phyloP scores from a whole-genome alignment of 2,888 invertebrate genomes.

The Opisthograptis luteolata region DNA sequence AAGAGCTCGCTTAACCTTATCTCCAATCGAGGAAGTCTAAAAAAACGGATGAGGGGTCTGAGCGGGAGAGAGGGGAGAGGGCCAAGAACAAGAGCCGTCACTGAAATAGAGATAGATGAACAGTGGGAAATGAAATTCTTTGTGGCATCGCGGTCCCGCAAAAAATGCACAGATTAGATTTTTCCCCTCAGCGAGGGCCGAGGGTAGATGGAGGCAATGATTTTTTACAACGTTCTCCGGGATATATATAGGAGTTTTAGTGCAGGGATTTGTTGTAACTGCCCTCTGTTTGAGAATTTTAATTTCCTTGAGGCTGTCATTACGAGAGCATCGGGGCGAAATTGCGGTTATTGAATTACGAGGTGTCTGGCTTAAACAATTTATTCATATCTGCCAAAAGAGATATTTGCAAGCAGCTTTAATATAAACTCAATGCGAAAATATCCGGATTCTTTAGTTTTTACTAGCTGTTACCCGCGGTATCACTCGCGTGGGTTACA shows the following conservation, averaged over 20 bases:
- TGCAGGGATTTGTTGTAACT: slow-evolving; percentile 81
- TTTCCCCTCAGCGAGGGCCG: slow-evolving; percentile 79
- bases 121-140: slow-evolving; percentile 86
- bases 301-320: slow-evolving; percentile 72
- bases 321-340: slow-evolving; percentile 26
- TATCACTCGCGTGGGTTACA: too few relatives aligned
- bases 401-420: not conserved
- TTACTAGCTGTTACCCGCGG: too few relatives aligned
- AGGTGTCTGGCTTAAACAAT: slow-evolving; percentile 12
- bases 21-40: slow-evolving; percentile 82
- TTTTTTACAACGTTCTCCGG: slow-evolving; percentile 81
- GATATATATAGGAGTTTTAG: slow-evolving; percentile 83
- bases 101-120: slow-evolving; percentile 85
- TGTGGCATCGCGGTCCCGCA: slow-evolving; percentile 85
- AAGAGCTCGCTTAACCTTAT: slow-evolving; percentile 81
- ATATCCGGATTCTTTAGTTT: too few relatives aligned
- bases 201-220: slow-evolving; percentile 82
- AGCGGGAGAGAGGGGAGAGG: slow-evolving; percentile 53
- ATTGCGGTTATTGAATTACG: slow-evolving; percentile 30
- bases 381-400: slow-evolving; percentile 4
- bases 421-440: too few relatives aligned
- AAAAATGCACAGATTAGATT: slow-evolving; percentile 86
- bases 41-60: slow-evolving; percentile 70
- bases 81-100: slow-evolving; percentile 84
- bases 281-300: slow-evolving; percentile 80